Evolutionary conservation across 2,113 vertebrate species (phyloP), one percentile per base, ranked within the genome.

Genomic region (Pseudopodoces humilis): DNA sequence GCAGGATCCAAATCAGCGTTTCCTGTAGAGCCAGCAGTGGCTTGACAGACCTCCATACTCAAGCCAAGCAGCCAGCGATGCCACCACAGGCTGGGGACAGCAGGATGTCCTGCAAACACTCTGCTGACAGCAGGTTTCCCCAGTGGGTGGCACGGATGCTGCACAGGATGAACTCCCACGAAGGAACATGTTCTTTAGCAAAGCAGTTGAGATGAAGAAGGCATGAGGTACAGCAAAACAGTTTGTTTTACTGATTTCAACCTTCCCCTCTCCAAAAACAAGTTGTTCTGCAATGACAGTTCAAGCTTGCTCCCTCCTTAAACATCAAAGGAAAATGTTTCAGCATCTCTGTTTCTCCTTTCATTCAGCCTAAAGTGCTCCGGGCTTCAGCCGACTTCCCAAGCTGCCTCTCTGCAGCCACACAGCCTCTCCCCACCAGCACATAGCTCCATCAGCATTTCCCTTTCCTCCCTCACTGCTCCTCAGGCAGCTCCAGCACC

Each of bases 291-390:
- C 80, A 95, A 68, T 64, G 94, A 96, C 95, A 96, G 62, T 91
- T 96, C 69, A 68, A 95, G 95, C 92, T 88, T 93, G 91, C 94
- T 95, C 83, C 89, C 81, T 94, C 95, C 94, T 87, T 56, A 92
- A 78, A 88, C 81, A 96, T 97, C 92, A 97, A 94, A 96, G 70
- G 44, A 76, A 92, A 95, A 95, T 3, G 62, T 58, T 92, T 83
- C 27, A 77, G 80, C 8, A 0, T 72, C 69, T 92, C 88, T 94
- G 83, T 89, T 94, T 96, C 86, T 72, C 62, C 75, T 59, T 89
- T 94, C 91, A 60, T 72, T 89, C 94, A 96, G 74, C 83, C 80
- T 75, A 15, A 92, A 92, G 62, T 79, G 91, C 77, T 78, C 91
- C 1, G 0, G 52, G 83, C 52, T 94, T 83, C 2, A 1, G 79